Conservation (phyloP, 2,113 vertebrate species). For the Myotis lucifugus region DNA sequence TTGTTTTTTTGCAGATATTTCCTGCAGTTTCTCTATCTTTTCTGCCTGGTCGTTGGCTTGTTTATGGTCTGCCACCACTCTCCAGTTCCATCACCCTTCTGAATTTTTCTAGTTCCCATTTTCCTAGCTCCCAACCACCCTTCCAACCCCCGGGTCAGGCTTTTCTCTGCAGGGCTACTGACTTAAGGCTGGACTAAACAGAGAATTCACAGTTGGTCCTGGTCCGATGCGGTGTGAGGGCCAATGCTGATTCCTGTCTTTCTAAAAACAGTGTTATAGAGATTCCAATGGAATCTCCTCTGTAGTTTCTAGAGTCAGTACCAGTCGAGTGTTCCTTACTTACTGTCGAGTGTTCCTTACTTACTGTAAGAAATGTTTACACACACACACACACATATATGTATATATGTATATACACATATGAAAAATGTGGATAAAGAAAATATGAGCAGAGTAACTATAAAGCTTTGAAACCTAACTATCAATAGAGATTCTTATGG, state of each 20-base stretch:
- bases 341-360: background rate
- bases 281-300: background rate
- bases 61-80: background rate
- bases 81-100: background rate
- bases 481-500: background rate
- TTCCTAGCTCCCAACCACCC: background rate
- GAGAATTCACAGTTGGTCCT: background rate
- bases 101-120: background rate
- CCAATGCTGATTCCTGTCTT: background rate
- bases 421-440: background rate
- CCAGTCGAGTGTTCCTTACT: background rate
- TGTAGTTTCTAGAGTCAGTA: background rate
- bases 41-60: background rate
- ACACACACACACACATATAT: background rate
- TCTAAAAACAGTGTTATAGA: background rate
- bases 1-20: background rate
- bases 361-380: background rate
- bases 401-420: background rate
- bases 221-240: background rate
- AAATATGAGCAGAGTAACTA: background rate
- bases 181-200: background rate
- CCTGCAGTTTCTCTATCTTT: background rate
- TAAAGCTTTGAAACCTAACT: background rate
- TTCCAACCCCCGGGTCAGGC: background rate
- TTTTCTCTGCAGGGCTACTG: background rate